Evolutionary conservation across 2,888 invertebrate species (phyloP).

Genomic region (Harmothoe impar): DNA sequence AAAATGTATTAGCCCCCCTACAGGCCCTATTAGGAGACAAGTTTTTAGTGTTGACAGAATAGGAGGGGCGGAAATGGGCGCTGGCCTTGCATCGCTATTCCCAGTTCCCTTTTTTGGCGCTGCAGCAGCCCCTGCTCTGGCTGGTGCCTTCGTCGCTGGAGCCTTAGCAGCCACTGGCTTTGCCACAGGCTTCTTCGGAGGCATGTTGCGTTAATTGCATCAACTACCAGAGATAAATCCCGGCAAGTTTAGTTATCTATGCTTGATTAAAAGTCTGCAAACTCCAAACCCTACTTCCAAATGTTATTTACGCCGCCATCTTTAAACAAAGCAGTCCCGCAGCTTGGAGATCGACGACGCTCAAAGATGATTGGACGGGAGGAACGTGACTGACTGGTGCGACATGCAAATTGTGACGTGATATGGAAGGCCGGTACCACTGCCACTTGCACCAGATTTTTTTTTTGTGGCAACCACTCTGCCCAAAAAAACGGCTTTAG

Average conservation of each 20-base stretch:
- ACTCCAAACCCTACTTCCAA: background rate
- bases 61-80: no score
- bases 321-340: slow-evolving; percentile 65
- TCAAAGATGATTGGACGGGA: slow-evolving; percentile 54
- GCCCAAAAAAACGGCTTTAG: no score
- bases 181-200: slow-evolving; percentile 63
- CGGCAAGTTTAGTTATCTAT: no score
- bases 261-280: background rate
- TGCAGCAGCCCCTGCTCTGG: background rate
- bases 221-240: no score
- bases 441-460: no score
- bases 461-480: no score
- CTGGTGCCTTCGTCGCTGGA: slow-evolving; percentile 33
- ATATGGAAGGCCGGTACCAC: no score
- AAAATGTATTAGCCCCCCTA: no score
- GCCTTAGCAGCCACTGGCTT: slow-evolving; percentile 48
- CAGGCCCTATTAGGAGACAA: no score
- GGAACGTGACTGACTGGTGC: background rate
- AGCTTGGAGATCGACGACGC: slow-evolving; percentile 59
- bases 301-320: slow-evolving; percentile 53
- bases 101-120: background rate
- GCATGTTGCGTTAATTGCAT: slow-evolving; percentile 42
- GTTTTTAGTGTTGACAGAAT: no score
- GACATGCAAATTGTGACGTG: no score
- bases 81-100: no score